phyloP scores from a whole-genome alignment of 2,113 vertebrate genomes.

The Psilopsiagon aurifrons region DNA sequence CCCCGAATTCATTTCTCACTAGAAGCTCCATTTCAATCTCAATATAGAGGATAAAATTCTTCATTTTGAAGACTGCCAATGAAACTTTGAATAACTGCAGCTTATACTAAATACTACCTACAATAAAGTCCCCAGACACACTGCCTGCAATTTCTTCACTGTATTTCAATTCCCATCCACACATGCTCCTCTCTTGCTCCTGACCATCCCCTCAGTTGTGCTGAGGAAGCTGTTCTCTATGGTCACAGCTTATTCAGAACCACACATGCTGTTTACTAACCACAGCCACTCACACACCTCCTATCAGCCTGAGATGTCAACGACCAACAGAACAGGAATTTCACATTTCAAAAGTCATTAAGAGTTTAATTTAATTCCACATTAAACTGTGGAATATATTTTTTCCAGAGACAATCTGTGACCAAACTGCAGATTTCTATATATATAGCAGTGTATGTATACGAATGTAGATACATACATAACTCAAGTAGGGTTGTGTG shows the following conservation, averaged over 20 bases:
- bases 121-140: fast-evolving
- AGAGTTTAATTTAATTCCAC: neutral
- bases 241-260: neutral
- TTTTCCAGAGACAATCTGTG: conserved; percentile 13
- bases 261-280: no score
- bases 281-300: neutral
- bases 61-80: neutral
- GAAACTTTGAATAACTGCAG: neutral
- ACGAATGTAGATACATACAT: neutral
- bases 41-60: neutral
- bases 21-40: neutral
- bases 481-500: neutral
- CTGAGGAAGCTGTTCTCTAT: neutral
- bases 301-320: neutral
- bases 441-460: neutral
- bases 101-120: neutral
- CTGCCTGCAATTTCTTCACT: no score
- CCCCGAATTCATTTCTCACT: neutral
- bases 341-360: neutral
- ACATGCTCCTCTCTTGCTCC: neutral
- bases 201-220: neutral
- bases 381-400: conserved; percentile 26
- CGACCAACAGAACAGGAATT: neutral
- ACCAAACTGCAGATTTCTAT: neutral
- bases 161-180: neutral